Evolutionary conservation across 1,140 invertebrate species (phyloP).

Genomic region (Lasioglossum albipes): DNA sequence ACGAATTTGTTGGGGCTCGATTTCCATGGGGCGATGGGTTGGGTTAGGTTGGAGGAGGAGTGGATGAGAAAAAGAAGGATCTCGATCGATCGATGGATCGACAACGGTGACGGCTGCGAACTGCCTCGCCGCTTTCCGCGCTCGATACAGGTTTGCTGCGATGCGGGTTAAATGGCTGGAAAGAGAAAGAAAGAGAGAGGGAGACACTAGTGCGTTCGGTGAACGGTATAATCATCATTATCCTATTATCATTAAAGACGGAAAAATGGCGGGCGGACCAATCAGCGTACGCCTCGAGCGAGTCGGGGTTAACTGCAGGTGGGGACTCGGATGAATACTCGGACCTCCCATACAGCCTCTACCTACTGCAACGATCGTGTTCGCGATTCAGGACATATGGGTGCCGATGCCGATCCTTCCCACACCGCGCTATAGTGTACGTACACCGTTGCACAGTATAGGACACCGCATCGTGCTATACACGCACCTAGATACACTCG

Average conservation of each 20-base stretch:
- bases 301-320: conserved; percentile 64
- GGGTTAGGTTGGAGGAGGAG: neutral
- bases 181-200: too few relatives aligned
- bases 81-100: conserved; percentile 11
- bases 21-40: neutral
- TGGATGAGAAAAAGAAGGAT: neutral
- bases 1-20: neutral
- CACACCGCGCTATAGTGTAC: neutral
- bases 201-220: conserved; percentile 52
- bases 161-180: conserved; percentile 9
- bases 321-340: conserved; percentile 58
- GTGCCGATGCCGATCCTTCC: conserved; percentile 41
- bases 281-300: conserved; percentile 54
- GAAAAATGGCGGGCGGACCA: conserved; percentile 68
- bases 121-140: conserved; percentile 41
- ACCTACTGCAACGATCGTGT: conserved; percentile 53
- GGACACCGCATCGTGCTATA: too few relatives aligned
- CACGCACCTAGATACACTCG: conserved; percentile 1
- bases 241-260: conserved; percentile 69
- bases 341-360: conserved; percentile 62
- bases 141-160: conserved; percentile 40
- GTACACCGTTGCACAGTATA: too few relatives aligned
- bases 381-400: neutral
- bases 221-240: conserved; percentile 68
- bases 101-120: neutral